A percentile compares a stretch with the other conserved stretches of the same genome.
Conservation (phyloP, 2,797 vertebrate genomes). For the Masticophis lateralis region DNA sequence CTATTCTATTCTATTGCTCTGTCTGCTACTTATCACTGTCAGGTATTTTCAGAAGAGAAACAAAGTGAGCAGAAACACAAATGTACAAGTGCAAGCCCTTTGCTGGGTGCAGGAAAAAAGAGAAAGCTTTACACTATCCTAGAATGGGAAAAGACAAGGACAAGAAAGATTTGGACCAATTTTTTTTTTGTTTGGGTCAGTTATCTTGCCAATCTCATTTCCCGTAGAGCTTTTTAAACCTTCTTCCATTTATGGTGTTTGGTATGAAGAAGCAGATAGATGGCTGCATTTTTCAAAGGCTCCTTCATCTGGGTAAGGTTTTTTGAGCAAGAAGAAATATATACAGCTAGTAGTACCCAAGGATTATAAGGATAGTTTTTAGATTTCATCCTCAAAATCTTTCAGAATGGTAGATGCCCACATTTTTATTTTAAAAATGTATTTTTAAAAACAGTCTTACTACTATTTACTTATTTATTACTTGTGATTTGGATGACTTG, state of each 20-base stretch:
- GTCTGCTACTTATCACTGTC: constrained; percentile 33
- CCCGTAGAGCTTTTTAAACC: neutral
- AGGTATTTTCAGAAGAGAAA: constrained; percentile 29
- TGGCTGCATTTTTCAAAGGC: constrained; percentile 15
- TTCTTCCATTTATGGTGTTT: constrained; percentile 55
- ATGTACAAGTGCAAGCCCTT: constrained; percentile 5
- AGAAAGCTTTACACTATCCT: neutral
- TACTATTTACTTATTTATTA: neutral
- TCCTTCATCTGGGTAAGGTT: neutral
- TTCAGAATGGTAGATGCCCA: neutral
- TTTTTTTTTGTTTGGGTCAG: neutral
- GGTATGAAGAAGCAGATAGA: constrained; percentile 27
- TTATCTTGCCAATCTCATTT: constrained; percentile 31
- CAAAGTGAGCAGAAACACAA: neutral
- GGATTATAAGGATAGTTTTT: neutral
- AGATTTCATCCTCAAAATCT: neutral
- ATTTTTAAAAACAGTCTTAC: neutral
- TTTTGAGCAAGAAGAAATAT: constrained; percentile 15
- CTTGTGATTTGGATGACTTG: neutral
- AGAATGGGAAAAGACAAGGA: neutral
- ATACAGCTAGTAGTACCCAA: constrained; percentile 22
- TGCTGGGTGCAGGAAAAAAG: neutral
- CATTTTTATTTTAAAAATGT: neutral
- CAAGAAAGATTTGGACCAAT: neutral
- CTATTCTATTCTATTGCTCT: neutral